phyloP scores from a whole-genome alignment of 2,888 invertebrate species.

The Drosophila rellima region DNA sequence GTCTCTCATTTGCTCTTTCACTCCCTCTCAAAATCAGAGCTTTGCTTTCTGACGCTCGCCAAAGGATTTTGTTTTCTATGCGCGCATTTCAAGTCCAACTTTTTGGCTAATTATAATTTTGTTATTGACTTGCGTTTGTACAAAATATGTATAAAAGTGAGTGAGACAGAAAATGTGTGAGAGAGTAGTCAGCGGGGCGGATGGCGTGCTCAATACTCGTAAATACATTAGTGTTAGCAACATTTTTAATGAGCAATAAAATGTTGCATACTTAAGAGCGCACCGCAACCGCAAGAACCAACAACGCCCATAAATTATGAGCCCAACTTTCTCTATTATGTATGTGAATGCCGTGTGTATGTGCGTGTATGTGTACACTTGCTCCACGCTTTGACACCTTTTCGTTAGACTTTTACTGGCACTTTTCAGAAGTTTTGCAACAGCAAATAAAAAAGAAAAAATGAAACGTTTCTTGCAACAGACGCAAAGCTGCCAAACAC shows the following conservation, averaged over 20 bases:
- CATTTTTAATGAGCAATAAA: constrained; percentile 74
- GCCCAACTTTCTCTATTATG: constrained; percentile 3
- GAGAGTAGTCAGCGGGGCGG: not conserved
- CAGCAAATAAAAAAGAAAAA: not conserved
- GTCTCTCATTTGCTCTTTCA: not conserved
- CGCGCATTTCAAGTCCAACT: constrained; percentile 20
- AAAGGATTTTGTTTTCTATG: constrained; percentile 18
- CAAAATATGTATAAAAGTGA: too few species aligned
- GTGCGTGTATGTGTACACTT: not conserved
- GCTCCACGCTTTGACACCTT: constrained; percentile 28
- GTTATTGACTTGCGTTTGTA: constrained; percentile 37
- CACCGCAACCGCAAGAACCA: constrained; percentile 22
- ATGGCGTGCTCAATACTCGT: constrained; percentile 27
- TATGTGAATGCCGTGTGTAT: constrained; percentile 8
- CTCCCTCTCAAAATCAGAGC: constrained; percentile 16
- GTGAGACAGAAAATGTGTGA: not conserved
- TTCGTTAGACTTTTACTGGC: constrained; percentile 28
- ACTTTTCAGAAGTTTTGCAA: constrained; percentile 25
- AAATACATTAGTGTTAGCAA: constrained; percentile 52
- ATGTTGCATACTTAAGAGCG: constrained; percentile 71
- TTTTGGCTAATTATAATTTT: constrained; percentile 36
- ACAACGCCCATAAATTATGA: constrained; percentile 48
- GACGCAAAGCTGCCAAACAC: constrained; percentile 29
- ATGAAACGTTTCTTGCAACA: constrained; percentile 18
- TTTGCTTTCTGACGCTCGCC: constrained; percentile 22